phyloP scores from a whole-genome alignment of 2,888 invertebrate species.

The Adineta ricciae region DNA sequence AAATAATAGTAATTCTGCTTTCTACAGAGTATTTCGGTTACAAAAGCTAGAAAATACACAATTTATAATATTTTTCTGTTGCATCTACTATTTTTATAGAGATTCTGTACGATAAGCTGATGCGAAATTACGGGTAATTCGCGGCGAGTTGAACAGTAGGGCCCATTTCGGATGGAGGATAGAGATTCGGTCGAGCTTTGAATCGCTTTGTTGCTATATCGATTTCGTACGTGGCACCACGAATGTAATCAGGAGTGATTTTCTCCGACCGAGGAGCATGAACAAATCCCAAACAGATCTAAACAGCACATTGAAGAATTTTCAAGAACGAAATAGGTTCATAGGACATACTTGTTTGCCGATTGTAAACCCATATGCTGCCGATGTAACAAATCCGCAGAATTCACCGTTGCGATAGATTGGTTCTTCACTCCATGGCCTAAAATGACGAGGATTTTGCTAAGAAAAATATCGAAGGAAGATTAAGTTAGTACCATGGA shows the following conservation, averaged over 20 bases:
- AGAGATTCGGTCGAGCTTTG: slow-evolving; percentile 65
- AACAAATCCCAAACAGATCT: slow-evolving; percentile 89
- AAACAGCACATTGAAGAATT: neutral
- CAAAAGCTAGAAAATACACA: too few species aligned
- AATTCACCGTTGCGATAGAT: slow-evolving; percentile 80
- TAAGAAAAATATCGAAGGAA: too few species aligned
- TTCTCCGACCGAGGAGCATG: slow-evolving; percentile 61
- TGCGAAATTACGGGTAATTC: too few species aligned
- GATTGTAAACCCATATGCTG: slow-evolving; percentile 66
- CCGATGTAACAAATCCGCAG: slow-evolving; percentile 84
- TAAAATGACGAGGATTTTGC: neutral
- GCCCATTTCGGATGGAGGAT: slow-evolving; percentile 48
- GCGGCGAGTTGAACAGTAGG: neutral
- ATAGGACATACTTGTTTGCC: slow-evolving; percentile 36
- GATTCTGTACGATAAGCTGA: too few species aligned
- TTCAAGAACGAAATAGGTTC: neutral
- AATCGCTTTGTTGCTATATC: slow-evolving; percentile 75
- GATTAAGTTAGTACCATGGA: too few species aligned
- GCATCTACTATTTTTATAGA: too few species aligned
- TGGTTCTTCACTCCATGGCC: slow-evolving; percentile 61
- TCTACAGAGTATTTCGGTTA: too few species aligned
- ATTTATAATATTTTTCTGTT: too few species aligned
- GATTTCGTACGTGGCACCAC: slow-evolving; percentile 72
- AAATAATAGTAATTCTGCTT: too few species aligned
- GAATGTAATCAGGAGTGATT: slow-evolving; percentile 56